Conservation (phyloP, 64 coral and sea anemone species). For the Orbicella faveolata region DNA sequence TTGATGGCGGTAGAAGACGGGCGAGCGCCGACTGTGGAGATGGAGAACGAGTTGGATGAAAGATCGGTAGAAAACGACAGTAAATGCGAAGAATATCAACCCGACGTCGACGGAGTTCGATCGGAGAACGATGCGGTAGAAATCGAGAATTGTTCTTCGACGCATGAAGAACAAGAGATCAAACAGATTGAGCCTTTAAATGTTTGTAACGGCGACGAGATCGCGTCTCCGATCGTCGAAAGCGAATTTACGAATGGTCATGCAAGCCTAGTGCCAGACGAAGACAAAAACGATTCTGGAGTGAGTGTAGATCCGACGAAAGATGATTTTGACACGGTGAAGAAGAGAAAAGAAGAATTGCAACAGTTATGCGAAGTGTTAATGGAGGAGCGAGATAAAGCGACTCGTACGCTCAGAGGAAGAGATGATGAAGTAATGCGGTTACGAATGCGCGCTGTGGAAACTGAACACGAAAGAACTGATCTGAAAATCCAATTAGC, state of each 20-base stretch:
- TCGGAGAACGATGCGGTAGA: neutral
- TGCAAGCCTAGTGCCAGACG: neutral
- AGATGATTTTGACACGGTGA: neutral
- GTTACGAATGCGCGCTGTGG: conserved; percentile 15
- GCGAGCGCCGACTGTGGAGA: neutral
- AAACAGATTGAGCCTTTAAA: neutral
- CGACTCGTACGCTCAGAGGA: conserved; percentile 13
- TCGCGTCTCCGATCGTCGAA: neutral
- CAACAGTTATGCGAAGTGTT: conserved; percentile 43
- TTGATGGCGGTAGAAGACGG: neutral
- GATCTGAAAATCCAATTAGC: conserved; percentile 41
- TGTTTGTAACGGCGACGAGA: neutral
- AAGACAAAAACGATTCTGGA: neutral
- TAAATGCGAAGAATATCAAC: neutral
- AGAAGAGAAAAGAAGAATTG: conserved; percentile 49
- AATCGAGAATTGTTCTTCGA: neutral
- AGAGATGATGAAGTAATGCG: conserved; percentile 21
- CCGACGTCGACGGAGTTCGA: neutral
- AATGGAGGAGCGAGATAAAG: conserved; percentile 49
- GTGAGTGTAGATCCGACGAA: neutral
- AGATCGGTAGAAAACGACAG: neutral
- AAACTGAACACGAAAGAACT: conserved; percentile 1
- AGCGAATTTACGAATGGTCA: neutral
- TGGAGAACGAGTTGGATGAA: conserved; percentile 47
- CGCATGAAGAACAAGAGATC: conserved; percentile 8